These are phyloP conservation scores for Danaus plexippus DNA, from an alignment of 1,140 invertebrate species.

Conservation along the genomic window DNA sequence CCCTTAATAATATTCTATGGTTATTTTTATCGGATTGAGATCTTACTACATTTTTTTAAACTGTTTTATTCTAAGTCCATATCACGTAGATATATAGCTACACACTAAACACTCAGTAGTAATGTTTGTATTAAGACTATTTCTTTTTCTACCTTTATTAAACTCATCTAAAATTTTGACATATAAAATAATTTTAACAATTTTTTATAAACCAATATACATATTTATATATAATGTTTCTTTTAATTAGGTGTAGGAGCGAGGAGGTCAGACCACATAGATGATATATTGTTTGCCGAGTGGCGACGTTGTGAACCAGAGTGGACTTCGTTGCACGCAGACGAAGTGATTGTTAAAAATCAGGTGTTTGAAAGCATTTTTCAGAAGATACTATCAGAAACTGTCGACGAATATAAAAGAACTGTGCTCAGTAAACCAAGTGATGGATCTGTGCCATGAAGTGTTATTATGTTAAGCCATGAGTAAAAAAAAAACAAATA, in stretches of 20 bases:
- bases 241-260: conserved; percentile 40
- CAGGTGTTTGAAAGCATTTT: conserved; percentile 62
- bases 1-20: too few species aligned
- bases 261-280: conserved; percentile 56
- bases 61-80: too few species aligned
- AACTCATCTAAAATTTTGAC: too few species aligned
- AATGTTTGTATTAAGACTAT: too few species aligned
- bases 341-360: conserved; percentile 56
- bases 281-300: conserved; percentile 59
- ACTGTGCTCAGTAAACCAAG: conserved; percentile 24
- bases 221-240: conserved; percentile 1
- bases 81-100: too few species aligned
- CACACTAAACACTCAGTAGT: too few species aligned
- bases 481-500: neutral
- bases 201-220: neutral
- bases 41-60: too few species aligned
- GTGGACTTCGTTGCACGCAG: conserved; percentile 54
- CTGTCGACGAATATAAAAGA: conserved; percentile 57
- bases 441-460: too few species aligned
- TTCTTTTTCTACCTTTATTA: too few species aligned
- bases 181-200: too few species aligned
- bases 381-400: conserved; percentile 53
- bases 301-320: conserved; percentile 61
- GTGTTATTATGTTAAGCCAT: conserved; percentile 7
- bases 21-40: too few species aligned